Evolutionary conservation across 1,140 invertebrate genomes (phyloP), one percentile per base, ranked within the genome.

Genomic region (Musca domestica): DNA sequence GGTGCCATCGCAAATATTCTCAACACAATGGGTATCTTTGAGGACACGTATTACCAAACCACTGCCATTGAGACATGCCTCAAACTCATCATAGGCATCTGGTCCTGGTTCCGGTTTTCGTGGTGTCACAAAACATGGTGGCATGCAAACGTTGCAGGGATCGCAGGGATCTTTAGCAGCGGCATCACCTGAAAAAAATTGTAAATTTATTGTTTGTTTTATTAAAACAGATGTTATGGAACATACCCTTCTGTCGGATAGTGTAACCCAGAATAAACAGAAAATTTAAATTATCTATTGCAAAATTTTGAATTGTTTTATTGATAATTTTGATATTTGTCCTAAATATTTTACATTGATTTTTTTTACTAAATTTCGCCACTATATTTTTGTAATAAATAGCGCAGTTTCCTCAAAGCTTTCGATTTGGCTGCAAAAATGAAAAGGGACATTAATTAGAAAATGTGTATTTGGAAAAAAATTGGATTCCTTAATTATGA

Each of bases 51-150:
- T 81, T 23, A 76, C 74, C 27, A 81, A 67, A 0, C 78, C 78
- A 66, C 78, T 81, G 58, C 78, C 78, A 69, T 81, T 81, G 0
- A 81, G 70, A 14, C 79, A 77, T 10, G 78, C 78, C 63, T 81
- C 78, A 64, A 81, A 81, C 67, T 81, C 78, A 19, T 81, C 78
- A 15, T 79, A 81, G 0, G 77, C 78, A n/a, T 80, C 78, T 3
- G 78, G 74, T 14, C 75, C 74, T 9, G 76, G 75, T 63, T 78
- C 76, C 3, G 72, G 75, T 19, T 64, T 70, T 6, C 71, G 74
- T 3, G 78, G 71, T 23, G 71, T 67, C 15, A 80, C 69, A 52
- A 77, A 78, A 68, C 77, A 80, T 0, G 77, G 77, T 9, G 72
- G 69, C 7, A 76, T 27, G 27, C 58, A 51, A n/a, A 27, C 47